Conservation (phyloP, 1,140 invertebrate species). For the Brachystomella parvula region DNA sequence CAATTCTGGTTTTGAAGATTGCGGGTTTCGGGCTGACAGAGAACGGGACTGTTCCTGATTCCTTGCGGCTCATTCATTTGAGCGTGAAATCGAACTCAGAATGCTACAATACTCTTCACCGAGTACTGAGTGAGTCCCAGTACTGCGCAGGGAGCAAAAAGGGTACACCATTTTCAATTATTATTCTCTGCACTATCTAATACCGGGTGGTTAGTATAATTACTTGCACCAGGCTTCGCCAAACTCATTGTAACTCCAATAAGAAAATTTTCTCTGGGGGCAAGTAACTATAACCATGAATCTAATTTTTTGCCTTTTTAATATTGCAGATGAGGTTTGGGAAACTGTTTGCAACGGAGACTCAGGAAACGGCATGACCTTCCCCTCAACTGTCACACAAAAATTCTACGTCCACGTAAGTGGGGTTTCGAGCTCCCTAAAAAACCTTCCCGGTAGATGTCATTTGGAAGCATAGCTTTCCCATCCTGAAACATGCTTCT, state of each 20-base stretch:
- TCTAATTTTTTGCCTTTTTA: not conserved
- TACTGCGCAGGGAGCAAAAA: constrained; percentile 4
- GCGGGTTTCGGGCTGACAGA: constrained; percentile 9
- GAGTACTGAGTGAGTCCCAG: not conserved
- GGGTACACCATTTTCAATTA: no score
- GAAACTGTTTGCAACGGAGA: constrained; percentile 11
- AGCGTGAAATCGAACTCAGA: constrained; percentile 5
- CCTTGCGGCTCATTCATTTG: not conserved
- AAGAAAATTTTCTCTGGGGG: not conserved
- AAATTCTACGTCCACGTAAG: not conserved
- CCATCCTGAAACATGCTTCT: no score
- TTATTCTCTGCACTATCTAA: no score
- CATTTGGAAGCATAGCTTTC: no score
- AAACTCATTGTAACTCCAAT: constrained; percentile 1
- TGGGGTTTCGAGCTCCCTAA: no score
- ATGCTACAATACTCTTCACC: not conserved
- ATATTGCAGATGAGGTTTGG: not conserved
- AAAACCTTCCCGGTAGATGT: no score
- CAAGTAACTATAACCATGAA: not conserved
- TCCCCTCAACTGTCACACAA: not conserved
- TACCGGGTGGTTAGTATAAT: not conserved
- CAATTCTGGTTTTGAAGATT: not conserved
- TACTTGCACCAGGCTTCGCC: not conserved
- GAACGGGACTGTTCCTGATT: not conserved
- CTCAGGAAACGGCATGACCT: not conserved